phyloP scores from a whole-genome alignment of 92 coral and sea anemone species.

The Parazoanthus swiftii region DNA sequence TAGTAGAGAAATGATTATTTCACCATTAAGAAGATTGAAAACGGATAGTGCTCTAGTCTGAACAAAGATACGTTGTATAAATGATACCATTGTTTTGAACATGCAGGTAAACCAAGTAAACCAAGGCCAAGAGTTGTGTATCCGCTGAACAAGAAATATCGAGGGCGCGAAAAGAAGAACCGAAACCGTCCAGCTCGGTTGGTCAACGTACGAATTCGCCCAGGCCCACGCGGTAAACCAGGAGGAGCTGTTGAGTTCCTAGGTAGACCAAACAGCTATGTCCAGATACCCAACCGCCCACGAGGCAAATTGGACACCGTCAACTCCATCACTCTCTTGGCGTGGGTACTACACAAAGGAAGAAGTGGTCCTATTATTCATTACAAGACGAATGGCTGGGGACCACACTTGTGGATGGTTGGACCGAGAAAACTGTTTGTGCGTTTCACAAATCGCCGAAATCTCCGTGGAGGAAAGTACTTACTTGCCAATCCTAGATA shows the following conservation, averaged over 20 bases:
- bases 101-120: too few species aligned
- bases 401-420: conserved; percentile 77
- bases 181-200: conserved; percentile 64
- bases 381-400: conserved; percentile 67
- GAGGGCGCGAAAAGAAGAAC: conserved; percentile 15
- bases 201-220: conserved; percentile 48
- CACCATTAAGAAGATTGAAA: too few species aligned
- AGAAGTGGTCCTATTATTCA: conserved; percentile 65
- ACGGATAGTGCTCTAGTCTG: too few species aligned
- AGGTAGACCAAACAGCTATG: conserved; percentile 67
- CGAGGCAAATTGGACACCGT: conserved; percentile 56
- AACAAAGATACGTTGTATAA: too few species aligned
- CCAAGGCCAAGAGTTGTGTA: conserved; percentile 17
- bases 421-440: conserved; percentile 57
- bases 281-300: conserved; percentile 63
- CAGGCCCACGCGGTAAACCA: conserved; percentile 75
- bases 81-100: too few species aligned
- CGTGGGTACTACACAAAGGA: conserved; percentile 73
- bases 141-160: conserved; percentile 13
- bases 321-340: conserved; percentile 70
- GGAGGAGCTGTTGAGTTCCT: conserved; percentile 57
- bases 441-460: conserved; percentile 65
- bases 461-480: not conserved
- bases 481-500: not conserved
- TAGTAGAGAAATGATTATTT: too few species aligned